These are phyloP conservation scores for Drosophila hamatofila DNA, from an alignment of 2,888 invertebrate genomes.

Conservation along the genomic window DNA sequence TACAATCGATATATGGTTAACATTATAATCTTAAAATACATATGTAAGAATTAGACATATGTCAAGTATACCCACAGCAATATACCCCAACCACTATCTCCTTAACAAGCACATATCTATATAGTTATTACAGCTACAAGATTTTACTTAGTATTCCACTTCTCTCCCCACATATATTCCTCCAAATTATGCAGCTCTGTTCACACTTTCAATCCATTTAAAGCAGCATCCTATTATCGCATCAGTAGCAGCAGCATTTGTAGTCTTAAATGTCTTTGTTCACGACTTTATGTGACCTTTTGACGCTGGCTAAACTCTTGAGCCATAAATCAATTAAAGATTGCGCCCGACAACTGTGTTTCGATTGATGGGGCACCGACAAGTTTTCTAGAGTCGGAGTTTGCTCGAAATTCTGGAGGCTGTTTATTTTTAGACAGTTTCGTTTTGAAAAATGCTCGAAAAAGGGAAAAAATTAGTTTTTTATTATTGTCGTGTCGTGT, in stretches of 20 bases:
- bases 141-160: no score
- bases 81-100: no score
- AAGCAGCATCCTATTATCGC: slow-evolving; percentile 3
- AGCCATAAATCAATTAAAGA: slow-evolving; percentile 73
- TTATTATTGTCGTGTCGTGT: slow-evolving; percentile 46
- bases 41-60: no score
- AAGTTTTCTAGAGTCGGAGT: slow-evolving; percentile 41
- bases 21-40: no score
- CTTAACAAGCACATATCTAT: no score
- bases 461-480: slow-evolving; percentile 45
- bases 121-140: no score
- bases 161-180: background rate
- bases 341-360: slow-evolving; percentile 43
- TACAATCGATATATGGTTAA: no score
- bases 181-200: background rate
- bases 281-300: slow-evolving; percentile 23
- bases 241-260: background rate
- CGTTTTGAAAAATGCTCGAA: slow-evolving; percentile 50
- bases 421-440: slow-evolving; percentile 55
- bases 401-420: background rate
- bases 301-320: slow-evolving; percentile 20
- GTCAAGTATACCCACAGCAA: no score
- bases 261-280: slow-evolving; percentile 5
- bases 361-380: slow-evolving; percentile 49
- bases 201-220: slow-evolving; percentile 2